phyloP scores from a whole-genome alignment of 1,140 invertebrate species.

The Eumaeus atala region DNA sequence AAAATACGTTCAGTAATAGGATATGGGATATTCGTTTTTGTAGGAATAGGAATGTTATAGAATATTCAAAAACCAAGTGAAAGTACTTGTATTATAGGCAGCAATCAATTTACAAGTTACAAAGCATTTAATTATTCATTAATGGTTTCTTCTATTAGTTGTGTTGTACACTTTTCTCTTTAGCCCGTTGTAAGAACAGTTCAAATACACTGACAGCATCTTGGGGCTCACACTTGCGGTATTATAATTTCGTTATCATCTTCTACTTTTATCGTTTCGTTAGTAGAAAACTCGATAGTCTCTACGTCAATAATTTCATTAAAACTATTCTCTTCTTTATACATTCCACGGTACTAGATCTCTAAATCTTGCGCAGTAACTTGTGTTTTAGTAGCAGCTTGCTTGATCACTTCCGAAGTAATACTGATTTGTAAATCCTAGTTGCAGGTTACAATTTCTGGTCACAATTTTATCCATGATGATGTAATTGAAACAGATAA shows the following conservation, averaged over 20 bases:
- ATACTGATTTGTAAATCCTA: neutral
- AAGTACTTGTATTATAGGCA: no score
- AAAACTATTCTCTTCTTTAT: conserved; percentile 9
- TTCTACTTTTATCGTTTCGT: neutral
- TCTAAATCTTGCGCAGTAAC: conserved; percentile 1
- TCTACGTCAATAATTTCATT: conserved; percentile 10
- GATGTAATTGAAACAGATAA: neutral
- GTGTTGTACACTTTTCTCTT: neutral
- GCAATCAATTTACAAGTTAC: no score
- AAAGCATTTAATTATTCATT: no score
- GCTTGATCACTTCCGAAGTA: neutral
- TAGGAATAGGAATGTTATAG: no score
- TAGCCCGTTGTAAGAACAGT: neutral
- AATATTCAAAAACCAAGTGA: no score
- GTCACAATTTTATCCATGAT: neutral
- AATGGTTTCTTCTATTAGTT: no score
- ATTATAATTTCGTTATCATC: neutral
- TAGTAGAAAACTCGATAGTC: conserved; percentile 4
- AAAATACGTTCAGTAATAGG: no score
- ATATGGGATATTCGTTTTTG: no score
- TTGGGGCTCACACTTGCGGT: neutral
- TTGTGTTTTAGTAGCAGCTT: conserved; percentile 1
- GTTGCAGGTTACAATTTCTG: neutral
- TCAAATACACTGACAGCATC: neutral
- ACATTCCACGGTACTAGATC: conserved; percentile 8